Evolutionary conservation across 1,140 invertebrate genomes (phyloP), one percentile per base, ranked within the genome.

Genomic region (Drosophila azteca): DNA sequence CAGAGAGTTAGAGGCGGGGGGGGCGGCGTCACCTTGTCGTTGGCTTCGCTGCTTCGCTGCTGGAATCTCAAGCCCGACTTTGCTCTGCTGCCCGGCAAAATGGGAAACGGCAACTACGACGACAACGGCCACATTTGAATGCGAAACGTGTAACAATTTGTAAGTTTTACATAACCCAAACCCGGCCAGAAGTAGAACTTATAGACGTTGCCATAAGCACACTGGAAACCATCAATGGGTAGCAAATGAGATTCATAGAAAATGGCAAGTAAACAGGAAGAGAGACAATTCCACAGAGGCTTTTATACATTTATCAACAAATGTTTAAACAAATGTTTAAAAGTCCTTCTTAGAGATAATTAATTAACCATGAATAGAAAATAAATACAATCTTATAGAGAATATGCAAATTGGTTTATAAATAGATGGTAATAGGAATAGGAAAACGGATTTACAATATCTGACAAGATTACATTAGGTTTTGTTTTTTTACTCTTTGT

Each of bases 61-160:
- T 57, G 65, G 57, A 64, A 74, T 64, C 54, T 44, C 51, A 11
- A 50, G 48, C 43, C 43, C 45, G 58, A 77, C 75, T 84, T 67
- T 48, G 62, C 64, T 43, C n/a, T n/a, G n/a, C n/a, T n/a, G n/a
- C n/a, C n/a, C n/a, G 17, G 17, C 17, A 20, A 20, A 20, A 20
- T 1, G 17, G 31, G 52, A 51, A 61, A 26, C 29, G 59, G 35
- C 54, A 63, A 20, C 17, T 20, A 20, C 22, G 59, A 20, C 22
- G 59, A 26, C 58, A 63, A 26, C 24, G 24, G 24, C 24, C 4
- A 20, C 61, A 81, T 87, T 87, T 68, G 17, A 72, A 87, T 87
- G 77, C 73, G 64, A 87, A 84, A 84, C 82, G 81, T 87, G 81
- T 85, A 81, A 74, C 50, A 69, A 61, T 75, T 87, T 77, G 68